Base-by-base conservation (phyloP, 1,140 invertebrate species). In the Drosophila chauvacae region DNA sequence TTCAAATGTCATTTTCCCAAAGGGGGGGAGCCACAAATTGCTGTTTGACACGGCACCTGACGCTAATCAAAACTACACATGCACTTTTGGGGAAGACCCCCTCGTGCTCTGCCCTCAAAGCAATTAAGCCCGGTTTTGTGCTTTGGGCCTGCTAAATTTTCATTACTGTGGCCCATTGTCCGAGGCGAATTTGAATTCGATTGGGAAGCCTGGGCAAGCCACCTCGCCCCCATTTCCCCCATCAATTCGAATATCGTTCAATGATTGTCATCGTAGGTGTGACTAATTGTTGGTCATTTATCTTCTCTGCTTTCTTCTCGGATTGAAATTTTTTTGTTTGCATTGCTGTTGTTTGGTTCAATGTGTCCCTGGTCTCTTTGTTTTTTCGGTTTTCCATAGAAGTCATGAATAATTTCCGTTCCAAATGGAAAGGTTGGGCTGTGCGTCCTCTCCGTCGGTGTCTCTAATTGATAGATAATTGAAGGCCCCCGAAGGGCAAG, bases 221-320 rank as follows among this genome's bases (percentile, higher is more conserved):
- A 28, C 39, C 11, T 14, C 20, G 26, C 20, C 37, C 65, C 20
- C 58, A 11, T 1, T 1, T 37, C 13, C 6, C 26, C 41, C 72
- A 20, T 64, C 65, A 50, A 77, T 77, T 86, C 57, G 82, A 72
- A 85, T 84, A 85, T 90, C 75, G 77, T 73, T 85, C 81, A 71
- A 73, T 90, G 85, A 90, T 90, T 90, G 85, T 90, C 85, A 90
- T 90, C 85, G 85, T 85, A 90, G 85, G 85, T 90, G 85, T 90
- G 86, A 90, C 85, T 90, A 90, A 90, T 90, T 90, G 85, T 90
- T 90, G 86, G 78, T 81, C 85, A 90, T 90, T 90, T 90, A 90
- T 90, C 85, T 90, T 90, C 77, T 80, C 58, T 69, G 59, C 64
- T 59, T 82, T 77, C 65, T 73, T 65, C 71, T 68, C 51, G 50